Percentiles rank a stretch among this genome's conserved stretches.
These are phyloP conservation scores for Artibeus jamaicensis DNA, from an alignment of 2,797 vertebrate genomes.

Conservation along the genomic window DNA sequence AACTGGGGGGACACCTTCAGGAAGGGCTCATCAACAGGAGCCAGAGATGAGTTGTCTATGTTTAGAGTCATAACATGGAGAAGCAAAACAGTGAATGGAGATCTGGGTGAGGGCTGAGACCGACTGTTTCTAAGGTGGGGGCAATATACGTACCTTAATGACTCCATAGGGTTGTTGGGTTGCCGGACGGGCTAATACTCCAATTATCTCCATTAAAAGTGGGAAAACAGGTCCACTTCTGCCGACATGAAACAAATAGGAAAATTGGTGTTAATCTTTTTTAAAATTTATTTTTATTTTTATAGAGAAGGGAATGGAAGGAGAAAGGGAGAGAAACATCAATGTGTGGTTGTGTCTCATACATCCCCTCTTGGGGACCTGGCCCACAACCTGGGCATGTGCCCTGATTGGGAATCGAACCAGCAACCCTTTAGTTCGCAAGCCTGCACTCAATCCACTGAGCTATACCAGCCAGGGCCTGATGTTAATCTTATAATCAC, in stretches of 20 bases:
- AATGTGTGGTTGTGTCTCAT: too few relatives aligned
- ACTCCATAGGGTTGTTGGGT: not conserved
- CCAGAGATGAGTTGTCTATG: not conserved
- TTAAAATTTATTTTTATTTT: too few relatives aligned
- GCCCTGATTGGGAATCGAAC: too few relatives aligned
- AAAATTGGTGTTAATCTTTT: not conserved
- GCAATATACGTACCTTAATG: not conserved
- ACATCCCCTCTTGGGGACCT: too few relatives aligned
- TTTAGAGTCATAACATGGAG: not conserved
- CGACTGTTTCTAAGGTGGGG: not conserved
- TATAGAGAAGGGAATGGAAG: too few relatives aligned
- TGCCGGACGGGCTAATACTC: not conserved
- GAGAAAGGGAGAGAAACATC: too few relatives aligned
- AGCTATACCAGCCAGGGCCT: not conserved
- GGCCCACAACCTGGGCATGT: too few relatives aligned
- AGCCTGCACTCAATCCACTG: too few relatives aligned
- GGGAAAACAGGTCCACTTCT: not conserved
- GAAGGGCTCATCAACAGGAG: not conserved
- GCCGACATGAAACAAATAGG: not conserved
- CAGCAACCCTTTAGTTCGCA: too few relatives aligned
- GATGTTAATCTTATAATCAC: not conserved
- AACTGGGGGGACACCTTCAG: not conserved
- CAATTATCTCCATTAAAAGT: not conserved
- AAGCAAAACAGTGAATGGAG: not conserved
- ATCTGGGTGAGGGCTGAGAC: not conserved